These are phyloP conservation scores for Gopherus flavomarginatus DNA, from an alignment of 2,113 vertebrate species.

Conservation along the genomic window DNA sequence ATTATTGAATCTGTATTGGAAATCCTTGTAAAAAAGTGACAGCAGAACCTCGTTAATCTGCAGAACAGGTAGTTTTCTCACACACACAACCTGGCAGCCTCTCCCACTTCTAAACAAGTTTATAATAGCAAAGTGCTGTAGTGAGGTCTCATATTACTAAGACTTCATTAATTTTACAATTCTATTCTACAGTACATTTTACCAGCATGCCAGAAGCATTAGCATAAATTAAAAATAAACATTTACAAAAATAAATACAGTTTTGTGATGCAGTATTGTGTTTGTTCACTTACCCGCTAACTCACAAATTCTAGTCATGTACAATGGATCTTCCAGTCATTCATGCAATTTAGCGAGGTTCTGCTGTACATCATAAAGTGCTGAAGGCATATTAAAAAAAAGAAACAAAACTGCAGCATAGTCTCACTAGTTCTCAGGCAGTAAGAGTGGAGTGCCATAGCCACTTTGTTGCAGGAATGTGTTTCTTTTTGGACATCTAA, in stretches of 20 bases:
- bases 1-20: conserved; percentile 57
- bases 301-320: conserved; percentile 14
- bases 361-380: conserved; percentile 81
- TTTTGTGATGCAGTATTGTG: neutral
- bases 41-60: conserved; percentile 69
- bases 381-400: conserved; percentile 68
- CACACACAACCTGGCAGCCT: conserved; percentile 49
- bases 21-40: conserved; percentile 63
- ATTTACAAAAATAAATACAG: conserved; percentile 31
- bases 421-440: conserved; percentile 45
- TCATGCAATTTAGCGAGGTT: conserved; percentile 62
- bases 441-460: conserved; percentile 62
- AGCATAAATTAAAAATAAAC: conserved; percentile 72
- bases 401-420: conserved; percentile 33
- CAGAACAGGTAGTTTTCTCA: conserved; percentile 62
- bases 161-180: conserved; percentile 45
- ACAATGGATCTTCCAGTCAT: conserved; percentile 57
- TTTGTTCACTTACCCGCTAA: conserved; percentile 43
- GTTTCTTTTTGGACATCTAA: conserved; percentile 37
- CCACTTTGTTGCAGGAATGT: conserved; percentile 51
- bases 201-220: conserved; percentile 65
- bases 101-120: conserved; percentile 61
- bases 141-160: conserved; percentile 67
- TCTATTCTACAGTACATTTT: conserved; percentile 59
- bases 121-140: conserved; percentile 70